Base-by-base conservation (phyloP, 2,113 vertebrate species). In the Ailurus styani region DNA sequence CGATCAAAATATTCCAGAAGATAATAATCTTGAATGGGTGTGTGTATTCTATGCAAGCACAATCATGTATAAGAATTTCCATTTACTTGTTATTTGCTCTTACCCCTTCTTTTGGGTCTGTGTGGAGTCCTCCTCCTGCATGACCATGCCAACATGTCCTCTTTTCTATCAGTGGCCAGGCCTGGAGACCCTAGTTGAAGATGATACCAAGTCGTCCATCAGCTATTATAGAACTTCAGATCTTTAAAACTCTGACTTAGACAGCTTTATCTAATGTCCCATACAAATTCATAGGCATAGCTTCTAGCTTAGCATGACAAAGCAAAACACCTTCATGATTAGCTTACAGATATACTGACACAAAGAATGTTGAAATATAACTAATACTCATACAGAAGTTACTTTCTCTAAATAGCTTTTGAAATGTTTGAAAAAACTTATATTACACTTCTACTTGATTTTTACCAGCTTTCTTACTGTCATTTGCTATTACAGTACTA, bases 101-200 rank as follows among this genome's bases (percentile, higher is more conserved):
- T 99, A 99, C 99, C 99, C 99, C 99, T 99, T 99, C 99, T 98
- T 99, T 99, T 27, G 99, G 99, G 97, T 99, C 99, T 27, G 99
- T 99, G 94, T 98, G 99, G 66, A 99, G 99, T 55, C 99, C 97
- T 98, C 99, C 99, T 57, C 99, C 99, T 50, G 99, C 99, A 31
- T 99, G 96, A 68, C 99, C 99, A 3, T 99, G 99, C 99, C 99
- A 99, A 97, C 99, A 99, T 95, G 98, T 99, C 90, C 99, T 99
- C 98, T 99, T 99, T 93, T 99, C 99, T 90, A 98, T 98, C 81
- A 98, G 96, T 14, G 98, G 99, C 99, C 99, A 99, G 29, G 96
- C 95, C 5, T 98, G 98, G 34, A 99, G 95, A 98, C 98, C 98
- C 99, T 99, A 97, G 23, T 83, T 88, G 88, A 98, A 98, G 91